These are phyloP conservation scores for Acronicta psi DNA, from an alignment of 2,888 invertebrate species.

Conservation along the genomic window DNA sequence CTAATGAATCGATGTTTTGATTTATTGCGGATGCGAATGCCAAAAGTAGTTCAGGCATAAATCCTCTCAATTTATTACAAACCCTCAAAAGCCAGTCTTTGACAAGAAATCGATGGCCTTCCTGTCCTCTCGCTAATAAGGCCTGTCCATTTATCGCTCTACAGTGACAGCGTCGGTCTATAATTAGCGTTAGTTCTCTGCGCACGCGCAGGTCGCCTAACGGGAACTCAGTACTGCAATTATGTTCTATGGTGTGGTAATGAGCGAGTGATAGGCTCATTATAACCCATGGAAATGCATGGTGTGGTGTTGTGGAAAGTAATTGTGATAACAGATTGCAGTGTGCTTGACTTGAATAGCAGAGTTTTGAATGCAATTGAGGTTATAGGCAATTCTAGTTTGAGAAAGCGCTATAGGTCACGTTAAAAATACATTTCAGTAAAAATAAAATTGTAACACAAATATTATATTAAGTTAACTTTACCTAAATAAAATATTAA, in stretches of 20 bases:
- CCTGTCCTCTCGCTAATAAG: conserved; percentile 42
- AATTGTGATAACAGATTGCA: conserved; percentile 34
- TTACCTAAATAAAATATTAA: background rate
- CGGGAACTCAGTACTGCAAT: conserved; percentile 56
- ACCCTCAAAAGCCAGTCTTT: conserved; percentile 6
- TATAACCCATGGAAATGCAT: conserved; percentile 42
- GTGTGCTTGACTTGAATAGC: conserved; percentile 30
- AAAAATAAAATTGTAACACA: too few species aligned
- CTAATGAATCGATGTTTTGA: too few species aligned
- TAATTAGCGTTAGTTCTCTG: conserved; percentile 58
- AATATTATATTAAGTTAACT: too few species aligned
- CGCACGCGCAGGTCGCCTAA: conserved; percentile 60
- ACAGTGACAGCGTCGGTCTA: conserved; percentile 41
- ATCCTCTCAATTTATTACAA: conserved; percentile 26
- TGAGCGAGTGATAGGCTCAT: conserved; percentile 54
- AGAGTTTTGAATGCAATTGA: conserved; percentile 29
- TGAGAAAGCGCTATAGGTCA: conserved; percentile 10
- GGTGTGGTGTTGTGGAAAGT: conserved; percentile 32
- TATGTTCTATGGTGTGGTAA: conserved; percentile 57
- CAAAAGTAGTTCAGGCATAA: conserved; percentile 14
- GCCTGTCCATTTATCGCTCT: conserved; percentile 47
- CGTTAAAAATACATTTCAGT: background rate
- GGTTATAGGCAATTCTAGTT: conserved; percentile 20
- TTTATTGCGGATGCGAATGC: too few species aligned
- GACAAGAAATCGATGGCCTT: conserved; percentile 26